Percentiles rank a stretch among this genome's conserved stretches.
Evolutionary conservation across 1,140 invertebrate species (phyloP).

Genomic region (Drosophila grimshawi): DNA sequence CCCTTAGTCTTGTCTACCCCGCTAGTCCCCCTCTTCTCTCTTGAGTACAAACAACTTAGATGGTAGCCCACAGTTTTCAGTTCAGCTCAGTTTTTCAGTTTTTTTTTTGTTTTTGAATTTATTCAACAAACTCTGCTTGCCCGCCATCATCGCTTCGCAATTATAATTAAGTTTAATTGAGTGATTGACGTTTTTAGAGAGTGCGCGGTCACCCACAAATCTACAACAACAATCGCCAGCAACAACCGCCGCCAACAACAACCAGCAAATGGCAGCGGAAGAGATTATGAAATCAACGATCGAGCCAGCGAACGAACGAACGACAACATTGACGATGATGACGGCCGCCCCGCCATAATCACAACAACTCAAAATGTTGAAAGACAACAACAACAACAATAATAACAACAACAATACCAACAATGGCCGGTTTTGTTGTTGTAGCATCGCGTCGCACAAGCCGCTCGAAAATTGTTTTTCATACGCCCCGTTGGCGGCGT

Average conservation of each 20-base stretch:
- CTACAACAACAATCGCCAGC: constrained; percentile 57
- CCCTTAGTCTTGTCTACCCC: neutral
- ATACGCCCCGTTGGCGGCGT: constrained; percentile 57
- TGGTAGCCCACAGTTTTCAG: neutral
- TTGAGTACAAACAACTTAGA: neutral
- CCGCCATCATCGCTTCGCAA: constrained; percentile 82
- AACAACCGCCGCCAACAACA: constrained; percentile 10
- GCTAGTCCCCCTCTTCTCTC: neutral
- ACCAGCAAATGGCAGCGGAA: constrained; percentile 52
- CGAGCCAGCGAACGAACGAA: constrained; percentile 28
- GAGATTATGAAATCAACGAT: constrained; percentile 78
- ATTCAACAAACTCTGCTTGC: constrained; percentile 58
- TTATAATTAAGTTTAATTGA: constrained; percentile 84
- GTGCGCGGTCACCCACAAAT: constrained; percentile 81
- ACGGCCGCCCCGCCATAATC: constrained; percentile 64
- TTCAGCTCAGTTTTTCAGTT: neutral
- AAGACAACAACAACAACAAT: constrained; percentile 52
- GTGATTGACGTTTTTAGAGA: constrained; percentile 83
- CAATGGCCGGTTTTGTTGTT: constrained; percentile 55
- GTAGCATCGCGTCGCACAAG: constrained; percentile 34
- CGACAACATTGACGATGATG: constrained; percentile 38
- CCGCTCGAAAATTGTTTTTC: constrained; percentile 39
- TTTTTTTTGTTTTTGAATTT: constrained; percentile 48
- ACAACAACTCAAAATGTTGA: constrained; percentile 73
- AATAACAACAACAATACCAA: constrained; percentile 40